A percentile compares a stretch with the other conserved stretches of the same genome.
Evolutionary conservation across 2,888 invertebrate genomes (phyloP).

Genomic region (Diplazon laetatorius): DNA sequence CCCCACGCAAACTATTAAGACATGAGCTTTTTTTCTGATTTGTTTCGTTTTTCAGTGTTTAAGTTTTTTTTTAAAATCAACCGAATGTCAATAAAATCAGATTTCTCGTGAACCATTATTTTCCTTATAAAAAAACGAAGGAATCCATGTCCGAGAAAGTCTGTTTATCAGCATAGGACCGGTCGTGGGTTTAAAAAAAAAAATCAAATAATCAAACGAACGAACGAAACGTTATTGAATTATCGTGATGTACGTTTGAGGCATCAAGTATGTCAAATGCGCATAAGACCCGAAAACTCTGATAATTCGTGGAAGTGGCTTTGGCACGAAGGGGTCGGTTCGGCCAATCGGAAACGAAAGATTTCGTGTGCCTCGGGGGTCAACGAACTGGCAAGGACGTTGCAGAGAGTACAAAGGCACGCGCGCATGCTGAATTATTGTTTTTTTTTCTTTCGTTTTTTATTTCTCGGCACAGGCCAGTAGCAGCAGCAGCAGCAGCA

Average conservation of each 20-base stretch:
- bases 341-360: conserved; percentile 68
- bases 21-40: no score
- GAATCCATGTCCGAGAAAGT: no score
- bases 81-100: no score
- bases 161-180: no score
- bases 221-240: neutral
- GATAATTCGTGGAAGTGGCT: conserved; percentile 57
- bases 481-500: conserved; percentile 32
- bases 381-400: conserved; percentile 81
- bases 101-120: no score
- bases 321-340: conserved; percentile 59
- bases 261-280: conserved; percentile 60
- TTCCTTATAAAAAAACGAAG: no score
- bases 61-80: no score
- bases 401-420: conserved; percentile 69
- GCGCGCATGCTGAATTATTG: conserved; percentile 59
- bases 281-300: conserved; percentile 55
- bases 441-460: conserved; percentile 38
- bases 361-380: conserved; percentile 70
- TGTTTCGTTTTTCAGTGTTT: no score
- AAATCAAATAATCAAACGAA: no score
- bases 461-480: neutral
- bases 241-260: conserved; percentile 3
- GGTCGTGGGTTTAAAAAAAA: no score
- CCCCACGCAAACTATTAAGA: no score